These are phyloP conservation scores for Parapsyche elsis DNA, from an alignment of 1,140 invertebrate genomes.

Conservation along the genomic window DNA sequence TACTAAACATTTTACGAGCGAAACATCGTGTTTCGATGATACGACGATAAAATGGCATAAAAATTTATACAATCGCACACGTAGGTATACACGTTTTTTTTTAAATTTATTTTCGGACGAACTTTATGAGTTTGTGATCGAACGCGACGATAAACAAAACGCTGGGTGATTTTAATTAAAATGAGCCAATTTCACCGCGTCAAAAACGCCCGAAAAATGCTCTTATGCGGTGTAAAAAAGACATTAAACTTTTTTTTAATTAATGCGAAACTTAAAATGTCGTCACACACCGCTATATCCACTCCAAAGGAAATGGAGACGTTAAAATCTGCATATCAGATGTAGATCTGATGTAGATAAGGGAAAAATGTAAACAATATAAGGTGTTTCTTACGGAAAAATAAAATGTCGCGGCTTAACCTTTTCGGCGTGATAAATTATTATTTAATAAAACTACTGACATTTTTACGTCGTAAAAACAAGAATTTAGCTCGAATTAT, in stretches of 20 bases:
- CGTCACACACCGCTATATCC: not conserved
- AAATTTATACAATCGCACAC: not conserved
- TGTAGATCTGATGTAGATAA: slow-evolving; percentile 12
- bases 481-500: too few species aligned
- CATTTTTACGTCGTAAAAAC: not conserved
- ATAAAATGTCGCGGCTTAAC: too few species aligned
- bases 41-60: slow-evolving; percentile 32
- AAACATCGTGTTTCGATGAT: slow-evolving; percentile 33
- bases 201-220: not conserved
- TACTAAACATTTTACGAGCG: slow-evolving; percentile 33
- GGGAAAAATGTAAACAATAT: not conserved
- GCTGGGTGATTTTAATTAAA: slow-evolving; percentile 9
- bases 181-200: slow-evolving; percentile 18
- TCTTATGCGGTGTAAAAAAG: not conserved
- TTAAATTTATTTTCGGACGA: not conserved
- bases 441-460: not conserved
- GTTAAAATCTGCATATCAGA: slow-evolving; percentile 1
- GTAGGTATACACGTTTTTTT: not conserved
- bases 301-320: not conserved
- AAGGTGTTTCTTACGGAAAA: too few species aligned
- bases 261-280: not conserved
- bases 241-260: slow-evolving; percentile 14
- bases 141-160: slow-evolving; percentile 11
- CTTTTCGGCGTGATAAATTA: slow-evolving; percentile 14
- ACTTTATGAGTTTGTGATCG: slow-evolving; percentile 19